Conservation (phyloP, 2,888 invertebrate genomes). For the Hartigia nigra region DNA sequence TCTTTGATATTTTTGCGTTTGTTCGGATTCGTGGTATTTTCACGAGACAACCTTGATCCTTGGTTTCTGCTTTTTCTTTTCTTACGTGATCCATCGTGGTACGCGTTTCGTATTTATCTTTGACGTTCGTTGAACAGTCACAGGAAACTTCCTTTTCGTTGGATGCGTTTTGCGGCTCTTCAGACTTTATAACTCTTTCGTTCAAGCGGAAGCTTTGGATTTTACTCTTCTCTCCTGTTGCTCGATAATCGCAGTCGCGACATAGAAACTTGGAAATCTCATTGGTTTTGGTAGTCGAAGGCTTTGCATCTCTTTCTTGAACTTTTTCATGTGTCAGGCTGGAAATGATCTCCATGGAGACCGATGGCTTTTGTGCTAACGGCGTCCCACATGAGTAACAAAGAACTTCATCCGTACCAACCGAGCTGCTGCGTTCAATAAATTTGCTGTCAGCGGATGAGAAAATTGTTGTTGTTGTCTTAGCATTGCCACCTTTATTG, state of each 20-base stretch:
- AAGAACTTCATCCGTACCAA: background rate
- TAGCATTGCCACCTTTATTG: background rate
- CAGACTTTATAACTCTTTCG: background rate
- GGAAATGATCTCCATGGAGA: background rate
- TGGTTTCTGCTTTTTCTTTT: constrained; percentile 29
- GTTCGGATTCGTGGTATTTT: constrained; percentile 30
- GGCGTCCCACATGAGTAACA: background rate
- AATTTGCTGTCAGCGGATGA: background rate
- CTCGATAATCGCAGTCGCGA: background rate
- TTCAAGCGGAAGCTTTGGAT: background rate
- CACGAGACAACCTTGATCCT: constrained; percentile 40
- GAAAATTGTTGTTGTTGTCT: background rate
- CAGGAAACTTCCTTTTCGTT: background rate
- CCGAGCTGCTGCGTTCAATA: background rate
- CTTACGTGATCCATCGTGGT: background rate
- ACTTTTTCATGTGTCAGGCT: background rate
- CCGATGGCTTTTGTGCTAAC: background rate
- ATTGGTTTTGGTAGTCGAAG: background rate
- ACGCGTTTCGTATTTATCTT: background rate
- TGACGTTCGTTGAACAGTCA: background rate
- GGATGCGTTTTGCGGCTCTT: constrained; percentile 1
- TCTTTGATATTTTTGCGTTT: background rate
- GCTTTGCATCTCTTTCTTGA: too few relatives aligned
- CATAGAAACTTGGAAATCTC: background rate
- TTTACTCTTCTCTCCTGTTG: background rate